Base-by-base conservation (phyloP, 2,888 invertebrate species). In the Lepidocyrtoides sp. region DNA sequence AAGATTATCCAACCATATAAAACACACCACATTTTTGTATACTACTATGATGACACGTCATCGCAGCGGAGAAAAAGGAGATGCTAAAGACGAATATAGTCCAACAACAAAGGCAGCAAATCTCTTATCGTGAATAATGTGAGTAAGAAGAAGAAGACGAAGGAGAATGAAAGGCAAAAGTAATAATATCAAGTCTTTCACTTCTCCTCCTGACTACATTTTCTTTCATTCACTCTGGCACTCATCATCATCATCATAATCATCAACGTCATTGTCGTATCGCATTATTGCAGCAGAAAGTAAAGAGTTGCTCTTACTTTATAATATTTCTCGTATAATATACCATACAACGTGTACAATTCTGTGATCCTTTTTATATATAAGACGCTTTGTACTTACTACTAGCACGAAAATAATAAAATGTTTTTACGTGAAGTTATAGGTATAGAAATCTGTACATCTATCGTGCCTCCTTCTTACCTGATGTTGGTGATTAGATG, bases 201-300 rank as follows among this genome's bases (percentile, higher is more conserved):
- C 69, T 69, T 32, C 66, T 32, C 29, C 26, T 41, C 32, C 44
- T 51, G 29, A 32, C 66, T 63, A 48, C 63, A 48, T 83, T 66
- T 83, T 83, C 63, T n/a, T 66, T 83, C 83, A 83, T 83, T 82
- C 57, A 54, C 32, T 57, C 32, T 54, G 26, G 79, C 60, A 81
- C 57, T 36, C 81, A 60, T 60, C 66, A 32, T 54, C 54, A 54
- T 54, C 54, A 7, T 32, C 66, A 32, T 29, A 5, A 66, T 66
- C 32, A 26, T 60, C 60, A 14, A 0, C 26, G 20, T 66, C 54
- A 17, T 66, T 32, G 4, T 66, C 32, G 36, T 66, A 66, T 66
- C 66, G 32, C 8, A 66, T 63, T 66, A 32, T 66, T 29, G 66
- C 36, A n/a, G 29, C n/a, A 60, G 5, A 5, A 66, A 32, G 29